Base-by-base conservation (phyloP, 2,113 vertebrate species). In the Tenrec ecaudatus region DNA sequence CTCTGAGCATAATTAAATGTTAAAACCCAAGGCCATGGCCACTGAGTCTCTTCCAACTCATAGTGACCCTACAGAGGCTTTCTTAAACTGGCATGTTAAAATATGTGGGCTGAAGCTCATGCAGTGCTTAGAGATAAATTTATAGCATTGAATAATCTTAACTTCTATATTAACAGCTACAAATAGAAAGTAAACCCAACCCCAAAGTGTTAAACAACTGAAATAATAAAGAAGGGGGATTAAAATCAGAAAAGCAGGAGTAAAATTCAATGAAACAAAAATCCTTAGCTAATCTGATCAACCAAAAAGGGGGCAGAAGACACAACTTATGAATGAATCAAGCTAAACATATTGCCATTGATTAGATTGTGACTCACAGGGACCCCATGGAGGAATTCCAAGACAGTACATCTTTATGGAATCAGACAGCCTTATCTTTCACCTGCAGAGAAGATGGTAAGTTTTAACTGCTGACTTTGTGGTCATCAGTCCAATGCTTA, bases 221-320 rank as follows among this genome's bases (percentile, higher is more conserved):
- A 81, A 94, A 57, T 81, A 77, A 77, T 33, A 89, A 87, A 82
- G 53, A 92, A 80, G 62, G 3, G 43, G 68, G 77, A 60, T 75
- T 68, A 68, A 86, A 92, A 81, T 25, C 23, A 86, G 31, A 89
- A 77, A 89, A 79, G 81, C 38, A 90, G 64, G 15, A 82, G 77
- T 68, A 25, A 87, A 76, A 47, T 53, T 69, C 33, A 86, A 16
- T 89, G 47, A 92, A 76, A 82, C 22, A 25, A 92, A 89, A 69
- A 92, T 4, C 2, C 38, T 88, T 85, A 88, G 83, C 64, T 82
- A 89, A 94, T 31, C 33, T 11, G 29, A 80, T 80, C 57, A 80
- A 73, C 66, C 57, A 86, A n/a, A 88, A 75, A 89, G 64, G 17
- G 25, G 3, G 12, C 47, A 68, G 27, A 92, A 92, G 57, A 81